phyloP scores from a whole-genome alignment of 37 sponge, comb jelly and placozoan genomes.

The Mnemiopsis leidyi region DNA sequence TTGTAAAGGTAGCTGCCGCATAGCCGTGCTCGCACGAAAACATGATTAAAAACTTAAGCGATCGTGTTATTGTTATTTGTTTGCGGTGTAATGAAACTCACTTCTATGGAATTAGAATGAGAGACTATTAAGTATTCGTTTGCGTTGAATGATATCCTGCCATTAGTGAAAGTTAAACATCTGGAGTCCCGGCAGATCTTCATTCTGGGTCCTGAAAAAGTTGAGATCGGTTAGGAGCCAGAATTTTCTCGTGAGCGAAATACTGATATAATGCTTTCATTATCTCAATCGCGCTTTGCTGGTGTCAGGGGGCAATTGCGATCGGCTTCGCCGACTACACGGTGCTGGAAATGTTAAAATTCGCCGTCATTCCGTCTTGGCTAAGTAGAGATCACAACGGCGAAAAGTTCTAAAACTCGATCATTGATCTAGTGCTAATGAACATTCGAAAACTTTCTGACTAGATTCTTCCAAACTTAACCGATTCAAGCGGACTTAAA shows the following conservation, averaged over 20 bases:
- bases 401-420: neutral
- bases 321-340: neutral
- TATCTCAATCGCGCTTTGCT: neutral
- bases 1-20: neutral
- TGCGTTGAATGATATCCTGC: neutral
- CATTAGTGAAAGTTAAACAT: slow-evolving; percentile 4
- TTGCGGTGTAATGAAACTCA: neutral
- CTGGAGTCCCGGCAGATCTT: neutral
- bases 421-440: neutral
- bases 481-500: too few relatives aligned
- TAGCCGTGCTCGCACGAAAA: neutral
- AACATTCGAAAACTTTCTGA: too few relatives aligned
- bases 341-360: neutral
- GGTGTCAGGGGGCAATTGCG: neutral
- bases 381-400: neutral
- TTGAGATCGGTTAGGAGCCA: neutral
- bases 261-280: too few relatives aligned
- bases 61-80: neutral
- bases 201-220: slow-evolving; percentile 16
- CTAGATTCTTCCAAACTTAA: too few relatives aligned
- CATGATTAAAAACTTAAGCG: neutral
- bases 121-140: neutral
- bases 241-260: neutral
- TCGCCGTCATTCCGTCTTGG: neutral
- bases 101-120: neutral